Evolutionary conservation across 2,113 vertebrate species (phyloP), one percentile per base, ranked within the genome.

Genomic region (Dissostichus mawsoni): DNA sequence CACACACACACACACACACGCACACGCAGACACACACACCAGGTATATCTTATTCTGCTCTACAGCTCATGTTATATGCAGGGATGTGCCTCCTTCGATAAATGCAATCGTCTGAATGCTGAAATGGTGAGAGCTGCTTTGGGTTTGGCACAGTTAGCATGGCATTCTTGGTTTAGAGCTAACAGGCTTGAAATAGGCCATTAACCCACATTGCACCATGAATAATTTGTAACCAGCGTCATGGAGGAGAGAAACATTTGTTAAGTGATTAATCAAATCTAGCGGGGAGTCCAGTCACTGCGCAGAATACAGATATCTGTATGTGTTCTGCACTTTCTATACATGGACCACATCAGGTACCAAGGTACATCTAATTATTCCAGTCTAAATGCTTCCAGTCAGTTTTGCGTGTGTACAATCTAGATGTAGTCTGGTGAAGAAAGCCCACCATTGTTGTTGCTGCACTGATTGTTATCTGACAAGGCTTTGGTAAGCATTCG

Each of bases 101-200:
- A 63, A 67, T 58, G 23, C 29, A 50, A n/a, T 64, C 20, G 3
- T 62, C 48, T 44, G 58, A 63, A 47, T 36, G 25, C 47, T 58
- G 69, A 65, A 61, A 47, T 10, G 5, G 9, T 58, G 51, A 59
- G n/a, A 44, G 51, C 48, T 23, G 29, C 10, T 44, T 7, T 55
- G 36, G 69, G 48, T 50, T 51, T 61, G 53, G 17, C 53, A 41
- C 25, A 45, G 75, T 51, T 44, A 20, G 29, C 57, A 20, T 64
- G 36, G 29, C 58, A 13, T 50, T 18, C 20, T 52, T 53, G 25
- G 50, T 51, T 36, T 45, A 25, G 47, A 67, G 33, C 74, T 69
- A 76, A 2, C 33, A 17, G 44, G 12, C 47, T 57, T 72, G 33
- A 82, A 62, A 36, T 36, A 52, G 57, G 41, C 41, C 72, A 55